Base-by-base conservation (phyloP, 30 jellyfish, hydroid and myxozoan genomes). In the Cassiopea andromeda region DNA sequence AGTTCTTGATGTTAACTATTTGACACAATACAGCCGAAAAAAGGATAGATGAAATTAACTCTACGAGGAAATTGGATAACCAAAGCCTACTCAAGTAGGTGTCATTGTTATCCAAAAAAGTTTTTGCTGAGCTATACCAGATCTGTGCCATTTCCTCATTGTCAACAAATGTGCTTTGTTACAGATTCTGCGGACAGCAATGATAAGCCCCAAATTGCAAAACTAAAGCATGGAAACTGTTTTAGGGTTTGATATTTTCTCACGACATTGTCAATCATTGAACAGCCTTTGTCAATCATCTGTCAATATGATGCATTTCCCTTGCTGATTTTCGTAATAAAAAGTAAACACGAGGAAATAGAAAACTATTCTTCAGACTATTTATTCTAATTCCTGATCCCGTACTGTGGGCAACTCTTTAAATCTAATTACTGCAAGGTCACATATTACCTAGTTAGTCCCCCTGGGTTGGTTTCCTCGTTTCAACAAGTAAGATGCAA, bases 191-290 rank as follows among this genome's bases (percentile, higher is more conserved):
- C 14, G 49, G 19, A 19, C 14, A 70, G 15, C 6, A 54, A 1
- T 70, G 79, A 70, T 43, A 19, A 19, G 19, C n/a, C 7, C 79
- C 79, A 70, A 12, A 8, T 43, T 16, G 8, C 38, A 50, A 4
- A 61, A 61, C 19, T 14, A 61, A 61, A 13, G 10, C 14, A 3
- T 3, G 73, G 7, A 4, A 13, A 4, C 14, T 61, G 9, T 2
- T 50, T 3, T n/a, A 2, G n/a, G 79, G 57, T 19, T 38, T 8
- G 79, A 70, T 19, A 49, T 77, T 77, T 77, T 77, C 86, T 77
- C 86, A 77, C 86, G 86, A 47, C 4, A 48, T 77, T 77, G 10
- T 50, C 86, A 48, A 49, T 19, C 48, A 50, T 49, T 58, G 75
- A 38, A 48, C 15, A 19, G 57, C 70, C 49, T 48, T 12, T 77